These are phyloP conservation scores for Troides oblongomaculatus DNA, from an alignment of 2,888 invertebrate genomes.

Conservation along the genomic window DNA sequence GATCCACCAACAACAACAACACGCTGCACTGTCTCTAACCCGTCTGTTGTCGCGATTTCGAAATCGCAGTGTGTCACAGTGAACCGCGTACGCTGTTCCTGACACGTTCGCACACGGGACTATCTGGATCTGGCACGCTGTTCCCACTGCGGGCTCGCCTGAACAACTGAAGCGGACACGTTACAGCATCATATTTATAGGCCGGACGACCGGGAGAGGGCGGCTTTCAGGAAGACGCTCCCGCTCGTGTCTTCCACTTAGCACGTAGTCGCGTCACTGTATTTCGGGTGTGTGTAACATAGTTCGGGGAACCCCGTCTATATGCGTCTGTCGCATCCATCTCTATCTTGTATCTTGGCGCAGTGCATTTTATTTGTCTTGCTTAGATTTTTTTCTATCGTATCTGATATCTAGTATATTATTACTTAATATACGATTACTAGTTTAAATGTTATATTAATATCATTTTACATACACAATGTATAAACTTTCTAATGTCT, in stretches of 20 bases:
- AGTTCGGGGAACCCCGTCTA: slow-evolving; percentile 75
- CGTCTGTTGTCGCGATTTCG: slow-evolving; percentile 43
- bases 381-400: slow-evolving; percentile 16
- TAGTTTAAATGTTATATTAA: not conserved
- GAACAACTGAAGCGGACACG: slow-evolving; percentile 68
- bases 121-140: slow-evolving; percentile 64
- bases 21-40: slow-evolving; percentile 26
- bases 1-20: slow-evolving; percentile 47
- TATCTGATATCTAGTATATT: not conserved
- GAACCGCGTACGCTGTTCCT: slow-evolving; percentile 44
- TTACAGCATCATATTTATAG: slow-evolving; percentile 74
- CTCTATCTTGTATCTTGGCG: slow-evolving; percentile 26
- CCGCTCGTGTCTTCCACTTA: slow-evolving; percentile 62
- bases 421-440: not conserved
- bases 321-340: slow-evolving; percentile 41
- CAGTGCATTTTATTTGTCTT: slow-evolving; percentile 40
- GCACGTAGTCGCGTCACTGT: slow-evolving; percentile 61
- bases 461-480: no score
- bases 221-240: slow-evolving; percentile 67
- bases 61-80: slow-evolving; percentile 42
- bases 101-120: slow-evolving; percentile 65
- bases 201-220: slow-evolving; percentile 53
- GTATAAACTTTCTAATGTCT: no score
- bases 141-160: slow-evolving; percentile 62
- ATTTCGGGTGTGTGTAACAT: slow-evolving; percentile 58